Evolutionary conservation across 2,797 vertebrate genomes (phyloP).

Genomic region (Champsocephalus gunnari): DNA sequence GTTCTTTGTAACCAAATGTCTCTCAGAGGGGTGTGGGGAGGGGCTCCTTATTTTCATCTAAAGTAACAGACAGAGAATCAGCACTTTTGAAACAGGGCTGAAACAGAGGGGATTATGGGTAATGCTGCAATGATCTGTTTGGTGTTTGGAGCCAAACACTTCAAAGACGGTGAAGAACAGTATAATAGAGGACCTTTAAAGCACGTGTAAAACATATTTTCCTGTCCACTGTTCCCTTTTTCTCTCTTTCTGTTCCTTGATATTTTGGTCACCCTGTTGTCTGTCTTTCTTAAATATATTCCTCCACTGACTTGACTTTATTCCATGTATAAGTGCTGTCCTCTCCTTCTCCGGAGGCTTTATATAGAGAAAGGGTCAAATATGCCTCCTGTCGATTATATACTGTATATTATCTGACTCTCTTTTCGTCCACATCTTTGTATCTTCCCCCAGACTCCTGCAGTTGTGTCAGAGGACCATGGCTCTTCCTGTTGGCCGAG

Average conservation of each 20-base stretch:
- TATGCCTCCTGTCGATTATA: neutral
- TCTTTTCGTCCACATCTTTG: neutral
- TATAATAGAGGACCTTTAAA: too few relatives aligned
- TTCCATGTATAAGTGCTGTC: too few relatives aligned
- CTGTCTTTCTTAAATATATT: neutral
- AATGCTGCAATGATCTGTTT: too few relatives aligned
- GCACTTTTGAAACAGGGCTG: too few relatives aligned
- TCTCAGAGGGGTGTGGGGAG: too few relatives aligned
- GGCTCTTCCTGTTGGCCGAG: constrained; percentile 95
- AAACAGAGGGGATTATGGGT: too few relatives aligned
- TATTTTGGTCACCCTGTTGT: neutral
- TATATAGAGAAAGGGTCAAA: neutral
- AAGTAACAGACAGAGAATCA: too few relatives aligned
- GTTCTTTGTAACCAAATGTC: too few relatives aligned
- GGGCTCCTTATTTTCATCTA: too few relatives aligned
- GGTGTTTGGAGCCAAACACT: too few relatives aligned
- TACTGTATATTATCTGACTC: too few relatives aligned
- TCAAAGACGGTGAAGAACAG: too few relatives aligned
- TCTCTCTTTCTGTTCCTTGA: neutral
- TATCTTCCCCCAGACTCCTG: constrained; percentile 75
- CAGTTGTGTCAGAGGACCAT: constrained; percentile 97
- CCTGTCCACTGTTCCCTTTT: neutral
- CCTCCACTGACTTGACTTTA: neutral
- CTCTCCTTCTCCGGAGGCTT: neutral
- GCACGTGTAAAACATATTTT: neutral